phyloP scores from a whole-genome alignment of 2,113 vertebrate genomes.

The Apteryx mantelli region DNA sequence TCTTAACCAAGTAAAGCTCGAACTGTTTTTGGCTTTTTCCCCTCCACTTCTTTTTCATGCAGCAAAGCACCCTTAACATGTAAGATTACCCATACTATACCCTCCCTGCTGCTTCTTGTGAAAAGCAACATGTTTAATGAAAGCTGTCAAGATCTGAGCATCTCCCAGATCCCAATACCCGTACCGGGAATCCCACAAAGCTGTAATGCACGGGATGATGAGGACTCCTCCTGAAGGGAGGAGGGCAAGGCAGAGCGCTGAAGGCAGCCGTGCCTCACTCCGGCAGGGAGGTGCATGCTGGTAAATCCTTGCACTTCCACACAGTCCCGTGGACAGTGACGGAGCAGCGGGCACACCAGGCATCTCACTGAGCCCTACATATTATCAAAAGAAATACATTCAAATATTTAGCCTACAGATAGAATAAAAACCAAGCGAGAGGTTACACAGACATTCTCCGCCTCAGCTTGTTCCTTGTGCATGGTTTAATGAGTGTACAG shows the following conservation, averaged over 20 bases:
- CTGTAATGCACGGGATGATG: neutral
- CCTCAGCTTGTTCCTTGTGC: neutral
- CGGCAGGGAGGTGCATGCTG: fast-evolving
- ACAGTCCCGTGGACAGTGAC: neutral
- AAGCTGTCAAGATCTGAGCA: neutral
- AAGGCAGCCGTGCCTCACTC: neutral
- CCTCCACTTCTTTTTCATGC: neutral
- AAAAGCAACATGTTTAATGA: neutral
- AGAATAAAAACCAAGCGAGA: neutral
- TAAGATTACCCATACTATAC: fast-evolving
- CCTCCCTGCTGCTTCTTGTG: neutral
- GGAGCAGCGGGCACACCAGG: neutral
- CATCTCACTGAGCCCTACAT: neutral
- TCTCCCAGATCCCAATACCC: neutral
- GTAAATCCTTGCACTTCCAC: neutral
- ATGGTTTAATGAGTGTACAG: neutral
- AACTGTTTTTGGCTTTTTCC: neutral
- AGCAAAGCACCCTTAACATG: neutral
- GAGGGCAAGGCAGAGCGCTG: neutral
- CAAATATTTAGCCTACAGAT: neutral
- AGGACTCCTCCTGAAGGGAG: neutral
- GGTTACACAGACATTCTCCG: neutral
- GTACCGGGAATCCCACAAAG: neutral
- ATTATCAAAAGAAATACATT: neutral
- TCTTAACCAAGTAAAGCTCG: neutral